Evolutionary conservation across 2,888 invertebrate genomes (phyloP), one percentile per base, ranked within the genome.

Genomic region (Synanthedon tipuliformis): DNA sequence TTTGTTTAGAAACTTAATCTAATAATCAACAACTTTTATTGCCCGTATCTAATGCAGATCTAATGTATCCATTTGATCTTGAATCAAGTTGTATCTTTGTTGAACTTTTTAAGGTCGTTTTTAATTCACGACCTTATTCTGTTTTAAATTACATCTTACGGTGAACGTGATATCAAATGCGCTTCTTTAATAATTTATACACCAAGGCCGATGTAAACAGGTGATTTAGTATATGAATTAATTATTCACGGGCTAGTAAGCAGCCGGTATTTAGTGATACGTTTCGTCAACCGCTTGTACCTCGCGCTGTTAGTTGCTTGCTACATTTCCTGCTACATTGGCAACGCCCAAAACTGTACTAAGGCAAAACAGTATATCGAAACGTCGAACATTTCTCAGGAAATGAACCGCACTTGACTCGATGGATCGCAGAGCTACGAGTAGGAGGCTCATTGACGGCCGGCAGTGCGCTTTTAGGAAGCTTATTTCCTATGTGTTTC

Each of bases 271-370:
- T 76, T 61, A 63, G 55, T 34, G 52, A 23, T 54, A 45, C 45
- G 67, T 81, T 82, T 80, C 76, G 68, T 71, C 45, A 45, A 45
- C 73, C 45, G 45, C 13, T n/a, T 45, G 45, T 45, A 45, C 13
- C n/a, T 45, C 8, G 3, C 15, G 15, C 45, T 13, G 34, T 34
- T 13, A 45, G 45, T 45, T 45, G 45, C 69, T 45, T 45, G 45
- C 69, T 58, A 64, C 67, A 80, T 73, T 80, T 81, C 78, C 79
- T 68, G 64, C 69, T 76, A 64, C 72, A 69, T n/a, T 45, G 15
- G 45, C 45, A 45, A 45, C 45, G 45, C 45, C 45, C 45, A n/a
- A 13, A 13, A 15, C n/a, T 45, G 13, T 45, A 45, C 15, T 10
- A 34, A 8, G 13, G n/a, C 45, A n/a, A 45, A 8, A n/a, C 13